Evolutionary conservation across 2,113 vertebrate species (phyloP), one percentile per base, ranked within the genome.

Genomic region (Turdus rufiventris): DNA sequence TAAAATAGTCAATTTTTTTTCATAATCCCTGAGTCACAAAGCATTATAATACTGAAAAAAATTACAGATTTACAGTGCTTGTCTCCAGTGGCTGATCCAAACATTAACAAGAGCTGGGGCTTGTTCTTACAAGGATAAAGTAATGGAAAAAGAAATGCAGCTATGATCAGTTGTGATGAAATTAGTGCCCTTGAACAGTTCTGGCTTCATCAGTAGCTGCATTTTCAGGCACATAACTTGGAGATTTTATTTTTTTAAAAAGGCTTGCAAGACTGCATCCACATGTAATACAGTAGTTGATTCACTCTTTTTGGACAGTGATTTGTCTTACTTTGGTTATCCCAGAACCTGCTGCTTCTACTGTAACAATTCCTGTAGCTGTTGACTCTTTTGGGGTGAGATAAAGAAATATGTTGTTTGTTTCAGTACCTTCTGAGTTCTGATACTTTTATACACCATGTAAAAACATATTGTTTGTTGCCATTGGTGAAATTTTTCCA

Each of bases 151-250:
- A 63, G 18, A 88, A 89, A 40, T 58, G 33, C 25, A 74, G n/a
- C 51, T 83, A 8, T 45, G 56, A 40, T 62, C 11, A 89, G 15
- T 26, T 89, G 70, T 40, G 65, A 67, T 68, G 18, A 79, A 66
- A 71, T 87, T 29, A 25, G 36, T 74, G 53, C 23, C 47, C 45
- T 68, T 88, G 21, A 85, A n/a, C 65, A 89, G 50, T 25, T 84
- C 48, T 61, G 57, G 67, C 31, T 93, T 94, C 53, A 75, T 65
- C 48, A 91, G 36, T 71, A 85, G 74, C 70, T 95, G 90, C 25
- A n/a, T 90, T 91, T 95, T 91, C 29, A 31, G 62, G 38, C 19
- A 42, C 14, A 10, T 19, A 70, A 40, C 20, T 6, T 36, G 25
- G 31, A 79, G 28, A 36, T 68, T 85, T 81, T 78, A 10, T 54